Percentiles rank a stretch among this genome's conserved stretches.
These are phyloP conservation scores for Microctenopoma steveboyesi DNA, from an alignment of 2,797 vertebrate species.

Conservation along the genomic window DNA sequence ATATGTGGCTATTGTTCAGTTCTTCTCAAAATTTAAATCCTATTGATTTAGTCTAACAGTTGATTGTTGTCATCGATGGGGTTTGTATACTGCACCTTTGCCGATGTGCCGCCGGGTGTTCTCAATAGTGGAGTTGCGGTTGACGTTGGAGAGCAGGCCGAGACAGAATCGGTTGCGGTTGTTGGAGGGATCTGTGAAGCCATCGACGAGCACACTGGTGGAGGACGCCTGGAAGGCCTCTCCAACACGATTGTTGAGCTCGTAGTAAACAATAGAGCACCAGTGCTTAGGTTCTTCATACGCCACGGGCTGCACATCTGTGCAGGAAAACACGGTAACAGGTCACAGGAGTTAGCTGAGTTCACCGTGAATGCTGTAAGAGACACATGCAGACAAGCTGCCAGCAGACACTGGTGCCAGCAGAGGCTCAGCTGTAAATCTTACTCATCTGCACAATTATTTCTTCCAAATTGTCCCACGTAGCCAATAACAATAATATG, in stretches of 20 bases:
- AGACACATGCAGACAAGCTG: conserved; percentile 38
- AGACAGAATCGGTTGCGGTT: conserved; percentile 99
- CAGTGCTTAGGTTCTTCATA: conserved; percentile 98
- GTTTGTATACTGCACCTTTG: conserved; percentile 85
- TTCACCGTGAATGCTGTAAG: conserved; percentile 9
- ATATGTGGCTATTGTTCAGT: conserved; percentile 36
- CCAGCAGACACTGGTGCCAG: conserved; percentile 34
- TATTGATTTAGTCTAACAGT: conserved; percentile 43
- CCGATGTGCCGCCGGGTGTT: conserved; percentile 97
- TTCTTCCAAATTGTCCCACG: conserved; percentile 38
- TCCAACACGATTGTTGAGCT: conserved; percentile 97
- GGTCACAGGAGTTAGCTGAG: conserved; percentile 45
- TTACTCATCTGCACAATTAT: conserved; percentile 31
- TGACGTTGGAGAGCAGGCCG: conserved; percentile 97
- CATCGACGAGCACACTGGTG: conserved; percentile 96
- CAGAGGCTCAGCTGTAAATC: conserved; percentile 38
- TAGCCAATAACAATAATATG: conserved; percentile 44
- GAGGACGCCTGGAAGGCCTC: conserved; percentile 98
- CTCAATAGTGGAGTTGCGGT: conserved; percentile 99
- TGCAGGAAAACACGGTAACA: conserved; percentile 68
- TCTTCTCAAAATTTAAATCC: conserved; percentile 9
- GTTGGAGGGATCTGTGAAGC: conserved; percentile 99
- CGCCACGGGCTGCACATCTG: conserved; percentile 97
- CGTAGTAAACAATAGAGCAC: conserved; percentile 99
- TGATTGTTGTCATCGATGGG: conserved; percentile 7